phyloP scores from a whole-genome alignment of 1,140 invertebrate species.

The Panagrolaimus sp. region DNA sequence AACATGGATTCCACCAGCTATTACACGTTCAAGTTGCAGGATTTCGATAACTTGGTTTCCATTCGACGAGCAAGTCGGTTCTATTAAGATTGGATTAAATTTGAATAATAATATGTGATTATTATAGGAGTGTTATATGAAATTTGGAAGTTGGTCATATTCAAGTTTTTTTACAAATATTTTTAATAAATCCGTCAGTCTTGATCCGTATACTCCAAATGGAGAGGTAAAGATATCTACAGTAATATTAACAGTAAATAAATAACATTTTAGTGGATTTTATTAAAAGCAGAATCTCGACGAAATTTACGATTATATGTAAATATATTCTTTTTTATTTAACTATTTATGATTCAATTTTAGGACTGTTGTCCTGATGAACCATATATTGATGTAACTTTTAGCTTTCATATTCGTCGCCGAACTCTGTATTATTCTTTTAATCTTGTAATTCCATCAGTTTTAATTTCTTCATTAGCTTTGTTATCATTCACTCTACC shows the following conservation, averaged over 20 bases:
- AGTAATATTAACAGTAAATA: too few relatives aligned
- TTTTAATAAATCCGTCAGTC: constrained; percentile 46
- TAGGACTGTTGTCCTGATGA: constrained; percentile 65
- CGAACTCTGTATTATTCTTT: constrained; percentile 98
- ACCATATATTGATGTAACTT: constrained; percentile 94
- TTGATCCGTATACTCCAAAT: constrained; percentile 60
- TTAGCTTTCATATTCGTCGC: constrained; percentile 73
- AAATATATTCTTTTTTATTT: too few relatives aligned
- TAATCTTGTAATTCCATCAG: constrained; percentile 97
- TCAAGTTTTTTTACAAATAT: constrained; percentile 58
- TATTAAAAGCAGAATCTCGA: not conserved
- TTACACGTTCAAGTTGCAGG: constrained; percentile 98
- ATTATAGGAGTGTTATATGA: constrained; percentile 45
- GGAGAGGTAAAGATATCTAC: too few relatives aligned
- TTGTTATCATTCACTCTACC: constrained; percentile 94
- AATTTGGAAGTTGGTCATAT: constrained; percentile 60
- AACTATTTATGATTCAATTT: constrained; percentile 26
- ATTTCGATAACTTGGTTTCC: constrained; percentile 69
- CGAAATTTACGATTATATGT: not conserved
- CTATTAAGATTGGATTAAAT: too few relatives aligned
- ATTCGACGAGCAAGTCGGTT: constrained; percentile 23
- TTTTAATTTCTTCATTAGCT: constrained; percentile 96
- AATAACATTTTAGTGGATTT: too few relatives aligned
- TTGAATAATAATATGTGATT: too few relatives aligned
- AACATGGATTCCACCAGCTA: constrained; percentile 90